These are phyloP conservation scores for Lithobius niger DNA, from an alignment of 1,140 invertebrate species.

Conservation along the genomic window DNA sequence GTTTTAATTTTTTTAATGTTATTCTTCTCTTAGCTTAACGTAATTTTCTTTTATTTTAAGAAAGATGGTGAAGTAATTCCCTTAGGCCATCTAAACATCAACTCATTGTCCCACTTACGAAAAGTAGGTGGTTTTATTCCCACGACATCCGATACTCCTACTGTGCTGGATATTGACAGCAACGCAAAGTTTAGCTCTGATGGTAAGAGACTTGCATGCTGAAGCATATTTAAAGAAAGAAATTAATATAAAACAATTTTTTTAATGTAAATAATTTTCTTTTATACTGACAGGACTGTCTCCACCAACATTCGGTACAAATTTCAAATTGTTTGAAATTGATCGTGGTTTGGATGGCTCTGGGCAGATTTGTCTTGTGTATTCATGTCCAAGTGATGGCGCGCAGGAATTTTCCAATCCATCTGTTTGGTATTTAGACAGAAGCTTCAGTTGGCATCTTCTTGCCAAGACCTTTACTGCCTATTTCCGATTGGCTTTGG, in stretches of 20 bases:
- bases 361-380: not conserved
- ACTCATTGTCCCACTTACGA: not conserved
- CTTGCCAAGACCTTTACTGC: not conserved
- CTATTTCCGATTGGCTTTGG: not conserved
- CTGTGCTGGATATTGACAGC: not conserved
- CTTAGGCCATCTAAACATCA: not conserved
- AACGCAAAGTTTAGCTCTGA: too few relatives aligned
- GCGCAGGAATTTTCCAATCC: not conserved
- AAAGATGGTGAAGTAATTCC: not conserved
- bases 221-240: too few relatives aligned
- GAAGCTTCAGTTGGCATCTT: not conserved
- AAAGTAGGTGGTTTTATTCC: not conserved
- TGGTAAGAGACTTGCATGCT: too few relatives aligned
- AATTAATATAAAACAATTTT: too few relatives aligned
- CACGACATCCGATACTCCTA: not conserved
- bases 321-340: not conserved
- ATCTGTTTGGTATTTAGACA: not conserved
- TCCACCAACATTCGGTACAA: not conserved
- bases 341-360: not conserved
- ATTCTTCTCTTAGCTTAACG: not conserved
- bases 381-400: not conserved
- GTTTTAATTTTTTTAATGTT: not conserved
- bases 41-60: not conserved
- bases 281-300: not conserved
- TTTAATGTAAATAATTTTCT: too few relatives aligned